These are phyloP conservation scores for Sarcophaga peregrina DNA, from an alignment of 1,140 invertebrate genomes.

Conservation along the genomic window DNA sequence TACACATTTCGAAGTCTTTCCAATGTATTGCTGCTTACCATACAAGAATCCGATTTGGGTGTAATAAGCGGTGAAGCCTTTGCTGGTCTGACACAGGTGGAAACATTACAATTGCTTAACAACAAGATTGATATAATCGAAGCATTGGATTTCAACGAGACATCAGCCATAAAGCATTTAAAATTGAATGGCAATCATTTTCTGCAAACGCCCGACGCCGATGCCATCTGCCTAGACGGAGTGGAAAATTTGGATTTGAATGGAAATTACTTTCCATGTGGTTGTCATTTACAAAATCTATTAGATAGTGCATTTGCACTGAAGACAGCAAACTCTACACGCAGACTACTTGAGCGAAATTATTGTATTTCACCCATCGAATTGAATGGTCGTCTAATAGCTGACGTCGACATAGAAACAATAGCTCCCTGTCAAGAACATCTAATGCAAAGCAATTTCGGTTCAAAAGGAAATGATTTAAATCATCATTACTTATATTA, in stretches of 20 bases:
- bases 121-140: conserved; percentile 86
- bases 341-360: conserved; percentile 67
- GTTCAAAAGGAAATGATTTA: conserved; percentile 63
- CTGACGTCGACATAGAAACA: conserved; percentile 74
- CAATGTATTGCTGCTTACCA: conserved; percentile 77
- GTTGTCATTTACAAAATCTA: conserved; percentile 81
- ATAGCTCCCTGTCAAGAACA: conserved; percentile 76
- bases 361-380: conserved; percentile 86
- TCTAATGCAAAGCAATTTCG: conserved; percentile 74
- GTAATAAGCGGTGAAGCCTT: conserved; percentile 78
- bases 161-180: conserved; percentile 76
- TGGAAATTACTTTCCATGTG: conserved; percentile 85
- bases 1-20: conserved; percentile 81
- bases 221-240: conserved; percentile 74
- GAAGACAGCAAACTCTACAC: conserved; percentile 55
- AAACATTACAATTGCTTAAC: conserved; percentile 79
- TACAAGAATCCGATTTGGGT: conserved; percentile 84
- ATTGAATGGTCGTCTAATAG: conserved; percentile 80
- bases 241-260: conserved; percentile 76
- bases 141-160: conserved; percentile 74
- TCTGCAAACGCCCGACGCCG: conserved; percentile 76
- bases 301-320: conserved; percentile 76
- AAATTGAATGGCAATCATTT: conserved; percentile 85
- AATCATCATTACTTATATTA: not conserved
- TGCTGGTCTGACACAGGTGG: conserved; percentile 75